A percentile compares a stretch with the other conserved stretches of the same genome.
Evolutionary conservation across 2,797 vertebrate genomes (phyloP).

Genomic region (Setipinna tenuifilis): DNA sequence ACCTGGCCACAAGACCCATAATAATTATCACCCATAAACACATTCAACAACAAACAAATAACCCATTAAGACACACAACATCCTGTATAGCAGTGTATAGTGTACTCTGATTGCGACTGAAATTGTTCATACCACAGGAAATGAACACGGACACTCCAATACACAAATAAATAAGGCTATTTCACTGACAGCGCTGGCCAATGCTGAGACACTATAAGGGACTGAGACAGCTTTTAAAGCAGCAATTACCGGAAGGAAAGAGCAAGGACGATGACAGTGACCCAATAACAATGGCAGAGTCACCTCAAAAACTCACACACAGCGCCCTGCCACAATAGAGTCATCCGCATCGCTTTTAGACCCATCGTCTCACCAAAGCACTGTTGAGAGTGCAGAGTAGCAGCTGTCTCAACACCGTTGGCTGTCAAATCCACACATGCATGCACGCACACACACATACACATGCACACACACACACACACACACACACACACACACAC

Average conservation of each 20-base stretch:
- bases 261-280: background rate
- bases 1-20: background rate
- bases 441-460: slow-evolving; percentile 5
- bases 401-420: background rate
- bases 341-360: background rate
- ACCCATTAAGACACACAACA: background rate
- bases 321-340: background rate
- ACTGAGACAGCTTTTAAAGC: background rate
- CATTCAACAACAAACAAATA: no score
- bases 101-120: background rate
- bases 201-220: background rate
- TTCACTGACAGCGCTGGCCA: background rate
- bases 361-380: background rate
- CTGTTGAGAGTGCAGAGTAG: background rate
- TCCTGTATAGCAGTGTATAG: background rate
- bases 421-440: background rate
- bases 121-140: background rate
- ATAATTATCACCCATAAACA: background rate
- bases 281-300: background rate
- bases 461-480: background rate
- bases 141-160: background rate
- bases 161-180: background rate
- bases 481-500: slow-evolving; percentile 26
- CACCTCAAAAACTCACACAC: background rate
- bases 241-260: background rate